These are phyloP conservation scores for Sebastes kiyomatsui DNA, from an alignment of 2,797 vertebrate genomes.

Conservation along the genomic window DNA sequence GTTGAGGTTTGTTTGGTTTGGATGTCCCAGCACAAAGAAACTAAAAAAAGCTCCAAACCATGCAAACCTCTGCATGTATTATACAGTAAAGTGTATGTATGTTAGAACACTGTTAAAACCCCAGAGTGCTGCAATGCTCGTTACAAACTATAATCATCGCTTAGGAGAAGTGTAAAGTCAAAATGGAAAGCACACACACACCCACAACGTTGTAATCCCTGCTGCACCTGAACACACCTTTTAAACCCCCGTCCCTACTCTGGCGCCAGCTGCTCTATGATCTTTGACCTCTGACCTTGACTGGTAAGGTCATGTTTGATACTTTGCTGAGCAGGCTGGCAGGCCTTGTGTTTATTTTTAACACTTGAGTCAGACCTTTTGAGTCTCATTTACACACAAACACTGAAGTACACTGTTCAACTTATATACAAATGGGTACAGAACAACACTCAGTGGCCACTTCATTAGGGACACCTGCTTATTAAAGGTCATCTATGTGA, in stretches of 20 bases:
- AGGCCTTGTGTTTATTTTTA: neutral
- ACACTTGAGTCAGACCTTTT: neutral
- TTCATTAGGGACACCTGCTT: constrained; percentile 1
- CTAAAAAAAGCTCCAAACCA: constrained; percentile 30
- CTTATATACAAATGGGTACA: neutral
- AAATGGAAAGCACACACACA: constrained; percentile 11
- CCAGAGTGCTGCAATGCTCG: neutral
- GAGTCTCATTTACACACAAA: neutral
- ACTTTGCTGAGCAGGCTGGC: neutral
- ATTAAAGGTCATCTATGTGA: neutral
- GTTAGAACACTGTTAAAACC: constrained; percentile 2
- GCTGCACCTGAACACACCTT: constrained; percentile 28
- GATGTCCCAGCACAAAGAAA: constrained; percentile 59
- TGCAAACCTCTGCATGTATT: constrained; percentile 6
- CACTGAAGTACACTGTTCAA: neutral
- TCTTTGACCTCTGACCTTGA: constrained; percentile 16
- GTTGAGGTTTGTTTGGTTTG: constrained; percentile 42
- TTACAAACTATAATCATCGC: neutral
- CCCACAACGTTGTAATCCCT: neutral
- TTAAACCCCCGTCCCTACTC: neutral
- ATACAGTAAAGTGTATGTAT: neutral
- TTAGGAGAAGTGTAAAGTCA: neutral
- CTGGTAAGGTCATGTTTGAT: constrained; percentile 2
- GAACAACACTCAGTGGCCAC: neutral
- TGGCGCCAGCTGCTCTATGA: neutral